Evolutionary conservation across 1,140 invertebrate species (phyloP), one percentile per base, ranked within the genome.

Genomic region (Cepaea nemoralis): DNA sequence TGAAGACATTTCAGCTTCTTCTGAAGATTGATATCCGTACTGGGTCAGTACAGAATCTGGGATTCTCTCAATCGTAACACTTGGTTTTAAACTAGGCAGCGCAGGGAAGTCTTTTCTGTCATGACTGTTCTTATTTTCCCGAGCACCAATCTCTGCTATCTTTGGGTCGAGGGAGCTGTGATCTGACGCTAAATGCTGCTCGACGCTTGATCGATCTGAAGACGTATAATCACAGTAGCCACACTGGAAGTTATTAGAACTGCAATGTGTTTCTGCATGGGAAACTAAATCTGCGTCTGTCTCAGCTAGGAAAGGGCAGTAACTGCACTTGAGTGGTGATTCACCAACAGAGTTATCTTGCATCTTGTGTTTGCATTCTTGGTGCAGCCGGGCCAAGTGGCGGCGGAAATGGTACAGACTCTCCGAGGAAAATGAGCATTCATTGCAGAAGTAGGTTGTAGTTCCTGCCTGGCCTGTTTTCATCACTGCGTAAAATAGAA

Each of bases 391-490:
- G 39, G 80, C 79, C n/a, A 83, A 48, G 66, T 85, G 84, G 2
- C 80, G 74, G 0, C 84, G 48, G 40, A 74, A 85, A 16, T 83
- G 77, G 48, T 83, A 83, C 0, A 85, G 76, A 27, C 81, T 83
- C 31, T 83, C 82, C 16, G 70, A 70, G 0, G 67, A 45, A 69
- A 67, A 85, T 39, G 73, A 40, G 45, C 84, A 85, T 24, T 75
- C 39, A 37, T 71, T 71, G 69, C 84, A 85, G 0, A 74, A 63
- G 40, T 78, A 85, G 55, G 33, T 78, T 35, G n/a, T 59, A 14
- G 55, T 59, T 6, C 14, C 5, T 3, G 55, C 5, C 27, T 63
- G 59, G n/a, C 59, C 16, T 63, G 59, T 63, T 16, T 8, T 63
- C 59, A 10, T 63, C 59, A 31, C n/a, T 31, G 59, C 59, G 27